Conservation (phyloP, 37 sponge, comb jelly and placozoan genomes). For the Aplysina aerophoba region DNA sequence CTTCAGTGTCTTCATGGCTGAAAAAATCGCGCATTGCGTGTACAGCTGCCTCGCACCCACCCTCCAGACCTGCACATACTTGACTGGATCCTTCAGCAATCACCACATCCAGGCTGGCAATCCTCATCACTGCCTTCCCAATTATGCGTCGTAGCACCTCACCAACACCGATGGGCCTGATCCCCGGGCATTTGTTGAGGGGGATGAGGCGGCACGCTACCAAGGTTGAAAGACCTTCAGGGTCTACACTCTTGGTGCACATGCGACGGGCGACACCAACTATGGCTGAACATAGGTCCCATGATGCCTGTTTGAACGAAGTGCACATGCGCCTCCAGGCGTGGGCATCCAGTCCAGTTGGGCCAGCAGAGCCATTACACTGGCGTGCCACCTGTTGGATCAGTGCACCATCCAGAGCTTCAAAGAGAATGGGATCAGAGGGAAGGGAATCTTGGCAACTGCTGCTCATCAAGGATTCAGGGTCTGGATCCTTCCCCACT, state of each 20-base stretch:
- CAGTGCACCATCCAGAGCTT: constrained; percentile 2
- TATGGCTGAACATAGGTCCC: background rate
- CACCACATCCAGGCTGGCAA: background rate
- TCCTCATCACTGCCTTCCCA: constrained; percentile 8
- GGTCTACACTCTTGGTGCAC: background rate
- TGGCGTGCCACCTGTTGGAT: background rate
- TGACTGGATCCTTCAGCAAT: background rate
- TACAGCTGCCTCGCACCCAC: constrained; percentile 9
- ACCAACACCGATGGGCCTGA: constrained; percentile 22
- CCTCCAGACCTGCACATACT: background rate
- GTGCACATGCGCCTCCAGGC: constrained; percentile 12
- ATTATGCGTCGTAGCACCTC: background rate
- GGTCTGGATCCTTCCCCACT: background rate
- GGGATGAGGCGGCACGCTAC: background rate
- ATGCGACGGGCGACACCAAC: background rate
- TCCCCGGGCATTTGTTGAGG: background rate
- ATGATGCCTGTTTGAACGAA: background rate
- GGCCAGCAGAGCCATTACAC: constrained; percentile 15
- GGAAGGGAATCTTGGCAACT: background rate
- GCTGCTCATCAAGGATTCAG: background rate
- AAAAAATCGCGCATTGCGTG: background rate
- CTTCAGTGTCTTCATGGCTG: no score
- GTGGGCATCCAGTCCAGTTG: constrained; percentile 17
- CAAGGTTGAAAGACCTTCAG: constrained; percentile 2
- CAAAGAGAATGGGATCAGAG: constrained; percentile 2